Evolutionary conservation across 2,888 invertebrate species (phyloP), one percentile per base, ranked within the genome.

Genomic region (Dryocosmus kuriphilus): DNA sequence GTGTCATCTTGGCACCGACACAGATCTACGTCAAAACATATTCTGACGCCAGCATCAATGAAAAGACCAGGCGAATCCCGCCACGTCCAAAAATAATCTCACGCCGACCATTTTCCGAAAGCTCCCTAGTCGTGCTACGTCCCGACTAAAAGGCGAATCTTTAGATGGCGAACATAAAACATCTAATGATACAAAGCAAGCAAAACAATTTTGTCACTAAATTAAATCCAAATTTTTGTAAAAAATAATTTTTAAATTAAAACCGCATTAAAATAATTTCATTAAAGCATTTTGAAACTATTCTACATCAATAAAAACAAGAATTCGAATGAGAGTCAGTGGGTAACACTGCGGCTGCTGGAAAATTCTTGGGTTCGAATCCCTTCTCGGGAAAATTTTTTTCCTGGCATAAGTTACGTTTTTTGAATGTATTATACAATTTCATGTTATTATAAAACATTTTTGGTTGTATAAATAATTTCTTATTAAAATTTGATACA

Each of bases 1-100:
- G 76, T 80, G 75, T 78, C 77, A 32, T 85, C 76, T 86, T 89
- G 89, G 89, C 88, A 60, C n/a, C 14, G 76, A 55, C 87, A 88
- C 89, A 88, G 85, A 83, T 65, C 85, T 85, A 88, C 88, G 89
- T 88, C 90, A 89, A 88, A 86, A 84, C 84, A 81, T 80, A 84
- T 84, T 87, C 87, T 89, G 88, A 89, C 89, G 89, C 86, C 85
- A 88, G 88, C 87, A 89, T 90, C 90, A 90, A 89, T 89, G 90
- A 87, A 89, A 86, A 80, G 80, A 80, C 75, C 75, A 77, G 61
- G 73, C 62, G 61, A 67, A 41, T 67, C 41, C 41, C 65, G 27
- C 16, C 41, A n/a, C 41, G 41, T 67, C 65, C 41, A 67, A 41
- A 67, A 67, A 67, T 67, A 67, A 67, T 46, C 14, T 27, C 27